Base-by-base conservation (phyloP, 1,140 invertebrate genomes). In the Micrasema minimum region DNA sequence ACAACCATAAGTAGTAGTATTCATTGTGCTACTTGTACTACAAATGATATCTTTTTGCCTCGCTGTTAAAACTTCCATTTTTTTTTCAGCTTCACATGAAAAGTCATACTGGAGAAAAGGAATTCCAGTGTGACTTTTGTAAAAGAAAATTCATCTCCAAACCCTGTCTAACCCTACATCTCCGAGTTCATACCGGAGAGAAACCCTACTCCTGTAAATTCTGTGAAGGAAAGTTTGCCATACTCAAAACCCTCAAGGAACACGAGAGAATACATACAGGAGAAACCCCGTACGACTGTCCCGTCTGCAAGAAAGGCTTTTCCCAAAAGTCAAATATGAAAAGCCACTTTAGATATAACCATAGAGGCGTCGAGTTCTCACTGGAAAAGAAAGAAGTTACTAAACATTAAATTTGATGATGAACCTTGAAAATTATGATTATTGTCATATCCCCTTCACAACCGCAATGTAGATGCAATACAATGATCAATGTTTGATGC, bases 201-300 rank as follows among this genome's bases (percentile, higher is more conserved):
- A 78, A 77, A 59, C 73, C 50, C 0, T 75, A 76, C 16, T 43
- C 69, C 1, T 79, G 78, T 51, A 62, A 74, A n/a, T 76, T 72
- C n/a, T 79, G 77, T 50, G 74, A 71, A 9, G 55, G 55, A 6
- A 23, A 48, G 16, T 75, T 75, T 41, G 46, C 62, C 16, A 69
- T 64, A 1, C 66, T 64, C 46, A 69, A 69, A 35, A 64, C 66
- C 10, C 55, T 69, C n/a, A 69, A 55, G 26, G 71, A 73, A 22
- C 91, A 93, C 80, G 85, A 87, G 82, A 79, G 85, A 16, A 85
- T 85, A 16, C 86, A 87, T 75, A 87, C 85, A 0, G 86, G 89
- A 4, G 88, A 90, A 77, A 78, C 87, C 51, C 88, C 89, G 2
- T 89, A 77, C 61, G 66, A 76, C 51, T 81, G 77, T 66, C 55